Conservation (phyloP, 2,797 vertebrate species). For the Hozukius guyotensis region DNA sequence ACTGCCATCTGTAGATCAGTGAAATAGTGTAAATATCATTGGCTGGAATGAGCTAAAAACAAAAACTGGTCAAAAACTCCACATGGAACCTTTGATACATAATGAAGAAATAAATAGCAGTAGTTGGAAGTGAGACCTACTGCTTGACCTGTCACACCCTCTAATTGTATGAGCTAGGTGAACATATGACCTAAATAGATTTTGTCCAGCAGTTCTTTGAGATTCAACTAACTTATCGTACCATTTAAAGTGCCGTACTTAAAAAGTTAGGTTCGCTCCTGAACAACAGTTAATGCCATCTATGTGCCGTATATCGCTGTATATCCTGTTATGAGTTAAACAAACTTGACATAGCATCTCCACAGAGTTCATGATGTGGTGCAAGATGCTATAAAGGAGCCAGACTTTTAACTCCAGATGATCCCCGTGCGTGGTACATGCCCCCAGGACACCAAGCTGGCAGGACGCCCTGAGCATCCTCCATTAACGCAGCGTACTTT, state of each 20-base stretch:
- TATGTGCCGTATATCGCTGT: background rate
- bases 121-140: background rate
- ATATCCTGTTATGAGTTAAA: background rate
- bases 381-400: background rate
- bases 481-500: conserved; percentile 16
- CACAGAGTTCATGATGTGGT: conserved; percentile 3
- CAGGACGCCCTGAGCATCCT: background rate
- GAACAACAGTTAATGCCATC: background rate
- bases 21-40: background rate
- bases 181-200: background rate
- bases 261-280: background rate
- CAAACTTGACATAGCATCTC: background rate
- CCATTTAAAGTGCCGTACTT: background rate
- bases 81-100: background rate
- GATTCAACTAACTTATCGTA: background rate
- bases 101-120: background rate
- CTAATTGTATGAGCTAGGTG: background rate
- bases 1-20: background rate
- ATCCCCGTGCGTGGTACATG: conserved; percentile 2
- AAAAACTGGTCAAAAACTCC: background rate
- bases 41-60: background rate
- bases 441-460: conserved; percentile 17
- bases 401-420: conserved; percentile 18
- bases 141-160: background rate
- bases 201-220: background rate